Conservation (phyloP, 2,797 vertebrate genomes). For the Trichosurus vulpecula region DNA sequence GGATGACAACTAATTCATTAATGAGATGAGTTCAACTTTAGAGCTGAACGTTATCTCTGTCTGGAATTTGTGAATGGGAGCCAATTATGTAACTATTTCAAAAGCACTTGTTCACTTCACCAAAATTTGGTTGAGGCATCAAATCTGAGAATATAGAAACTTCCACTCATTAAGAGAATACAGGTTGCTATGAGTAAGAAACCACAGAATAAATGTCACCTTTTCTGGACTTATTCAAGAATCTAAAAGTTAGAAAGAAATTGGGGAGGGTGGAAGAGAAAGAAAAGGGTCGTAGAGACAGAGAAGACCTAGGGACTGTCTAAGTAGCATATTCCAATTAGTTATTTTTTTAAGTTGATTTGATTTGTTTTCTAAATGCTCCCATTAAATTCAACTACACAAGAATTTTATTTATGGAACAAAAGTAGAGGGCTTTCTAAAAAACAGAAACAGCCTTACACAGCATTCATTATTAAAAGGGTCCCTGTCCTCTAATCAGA, state of each 20-base stretch:
- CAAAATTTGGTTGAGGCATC: neutral
- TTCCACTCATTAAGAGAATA: neutral
- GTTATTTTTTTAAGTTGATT: neutral
- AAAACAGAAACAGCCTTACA: neutral
- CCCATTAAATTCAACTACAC: neutral
- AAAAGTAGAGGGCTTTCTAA: neutral
- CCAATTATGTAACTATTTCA: neutral
- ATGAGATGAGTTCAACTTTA: neutral
- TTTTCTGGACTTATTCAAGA: neutral
- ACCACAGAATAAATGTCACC: no score
- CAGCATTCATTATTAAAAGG: no score
- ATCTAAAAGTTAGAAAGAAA: neutral
- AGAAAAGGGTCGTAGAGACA: neutral
- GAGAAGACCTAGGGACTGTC: no score
- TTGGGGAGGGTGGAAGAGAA: neutral
- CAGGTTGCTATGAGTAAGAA: neutral
- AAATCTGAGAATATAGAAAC: neutral
- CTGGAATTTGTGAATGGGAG: fast-evolving
- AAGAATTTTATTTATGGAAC: neutral
- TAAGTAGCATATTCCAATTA: neutral
- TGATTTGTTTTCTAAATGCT: neutral
- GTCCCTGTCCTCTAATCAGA: neutral
- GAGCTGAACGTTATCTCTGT: neutral
- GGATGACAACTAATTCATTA: fast-evolving
- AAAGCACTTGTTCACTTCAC: neutral